phyloP scores from a whole-genome alignment of 2,797 vertebrate genomes.

The Apogon hyalosoma region DNA sequence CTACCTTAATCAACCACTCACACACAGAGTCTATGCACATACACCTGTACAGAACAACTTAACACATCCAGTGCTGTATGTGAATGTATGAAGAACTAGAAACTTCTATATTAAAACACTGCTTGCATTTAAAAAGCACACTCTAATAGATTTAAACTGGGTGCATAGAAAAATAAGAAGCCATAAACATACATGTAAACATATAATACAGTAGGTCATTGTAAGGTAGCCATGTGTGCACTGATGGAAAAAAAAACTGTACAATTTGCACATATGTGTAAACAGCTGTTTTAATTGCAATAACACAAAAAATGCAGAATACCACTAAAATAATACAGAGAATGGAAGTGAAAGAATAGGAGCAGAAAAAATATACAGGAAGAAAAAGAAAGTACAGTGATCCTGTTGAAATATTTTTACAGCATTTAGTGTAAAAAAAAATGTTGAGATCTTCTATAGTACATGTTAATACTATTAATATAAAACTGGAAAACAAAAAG shows the following conservation, averaged over 20 bases:
- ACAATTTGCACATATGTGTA: not conserved
- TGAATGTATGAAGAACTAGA: constrained; percentile 9
- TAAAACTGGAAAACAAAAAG: not conserved
- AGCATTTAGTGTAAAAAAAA: not conserved
- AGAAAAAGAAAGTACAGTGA: not conserved
- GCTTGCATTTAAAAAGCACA: not conserved
- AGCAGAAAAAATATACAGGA: constrained; percentile 13
- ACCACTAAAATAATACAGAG: constrained; percentile 67
- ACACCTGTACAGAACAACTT: constrained; percentile 71
- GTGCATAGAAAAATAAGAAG: not conserved
- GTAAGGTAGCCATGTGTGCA: not conserved
- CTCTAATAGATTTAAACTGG: not conserved
- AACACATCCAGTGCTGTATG: constrained; percentile 33
- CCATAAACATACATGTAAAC: not conserved
- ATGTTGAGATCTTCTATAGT: not conserved
- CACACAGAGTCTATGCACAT: constrained; percentile 41
- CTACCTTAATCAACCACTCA: constrained; percentile 90
- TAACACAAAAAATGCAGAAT: constrained; percentile 1
- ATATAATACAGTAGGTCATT: not conserved
- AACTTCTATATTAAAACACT: not conserved
- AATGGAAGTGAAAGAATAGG: constrained; percentile 79
- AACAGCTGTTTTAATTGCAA: not conserved
- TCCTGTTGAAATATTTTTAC: not conserved
- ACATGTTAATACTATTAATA: not conserved
- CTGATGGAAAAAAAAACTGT: not conserved